Conservation (phyloP, 2,113 vertebrate species). For the Poecile atricapillus region DNA sequence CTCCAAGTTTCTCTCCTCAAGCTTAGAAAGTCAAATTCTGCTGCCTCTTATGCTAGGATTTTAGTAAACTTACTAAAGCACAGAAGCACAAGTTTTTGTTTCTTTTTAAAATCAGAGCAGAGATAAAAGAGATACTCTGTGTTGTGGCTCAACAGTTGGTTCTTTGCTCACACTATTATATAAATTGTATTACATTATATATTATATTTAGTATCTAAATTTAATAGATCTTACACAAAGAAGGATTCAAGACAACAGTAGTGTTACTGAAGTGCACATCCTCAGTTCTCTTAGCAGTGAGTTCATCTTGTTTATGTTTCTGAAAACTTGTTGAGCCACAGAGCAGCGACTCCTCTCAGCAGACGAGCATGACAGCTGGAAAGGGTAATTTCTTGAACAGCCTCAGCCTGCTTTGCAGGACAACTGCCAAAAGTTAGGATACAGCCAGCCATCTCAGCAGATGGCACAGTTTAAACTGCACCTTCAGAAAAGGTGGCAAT, state of each 20-base stretch:
- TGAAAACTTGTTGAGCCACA: background rate
- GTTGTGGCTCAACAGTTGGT: background rate
- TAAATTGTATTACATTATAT: background rate
- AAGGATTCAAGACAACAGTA: background rate
- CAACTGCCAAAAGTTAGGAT: background rate
- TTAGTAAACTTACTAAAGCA: background rate
- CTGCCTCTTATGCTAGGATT: background rate
- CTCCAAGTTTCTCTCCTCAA: background rate
- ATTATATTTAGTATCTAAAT: background rate
- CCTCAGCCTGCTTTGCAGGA: background rate
- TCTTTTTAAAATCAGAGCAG: background rate
- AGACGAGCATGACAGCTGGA: background rate
- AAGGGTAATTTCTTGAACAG: background rate
- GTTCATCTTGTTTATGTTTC: background rate
- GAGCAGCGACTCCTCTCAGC: background rate
- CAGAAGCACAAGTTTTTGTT: background rate
- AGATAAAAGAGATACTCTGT: background rate
- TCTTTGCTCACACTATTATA: background rate
- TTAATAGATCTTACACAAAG: background rate
- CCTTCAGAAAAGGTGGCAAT: background rate
- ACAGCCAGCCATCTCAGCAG: background rate
- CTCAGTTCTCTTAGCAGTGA: background rate
- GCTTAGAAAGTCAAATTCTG: background rate
- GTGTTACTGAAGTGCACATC: background rate
- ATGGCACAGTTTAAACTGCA: background rate